Percentiles rank a stretch among this genome's conserved stretches.
phyloP scores from a whole-genome alignment of 2,797 vertebrate genomes.

The Cottoperca gobio region DNA sequence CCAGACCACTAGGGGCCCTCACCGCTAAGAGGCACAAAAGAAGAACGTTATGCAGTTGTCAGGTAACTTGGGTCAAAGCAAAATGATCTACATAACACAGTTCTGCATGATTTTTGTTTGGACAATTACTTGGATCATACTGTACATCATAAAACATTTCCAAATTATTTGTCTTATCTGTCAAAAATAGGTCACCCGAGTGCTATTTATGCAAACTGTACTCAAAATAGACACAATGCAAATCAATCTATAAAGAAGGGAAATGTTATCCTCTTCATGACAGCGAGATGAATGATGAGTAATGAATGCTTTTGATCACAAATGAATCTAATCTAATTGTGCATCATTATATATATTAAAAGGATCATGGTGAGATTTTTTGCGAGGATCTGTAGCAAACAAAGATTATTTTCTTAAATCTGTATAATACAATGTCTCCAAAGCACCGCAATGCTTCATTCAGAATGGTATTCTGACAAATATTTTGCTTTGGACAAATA shows the following conservation, averaged over 20 bases:
- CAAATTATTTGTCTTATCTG: too few species aligned
- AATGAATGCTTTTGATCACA: neutral
- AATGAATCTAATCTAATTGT: too few species aligned
- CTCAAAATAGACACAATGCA: neutral
- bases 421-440: too few species aligned
- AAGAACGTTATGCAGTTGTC: neutral
- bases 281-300: neutral
- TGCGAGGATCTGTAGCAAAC: too few species aligned
- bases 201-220: neutral
- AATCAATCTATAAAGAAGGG: too few species aligned
- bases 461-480: too few species aligned
- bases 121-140: neutral
- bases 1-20: slow-evolving; percentile 81
- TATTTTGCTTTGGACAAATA: too few species aligned
- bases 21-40: slow-evolving; percentile 77
- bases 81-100: neutral
- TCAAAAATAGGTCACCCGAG: neutral
- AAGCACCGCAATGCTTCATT: too few species aligned
- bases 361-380: too few species aligned
- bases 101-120: neutral
- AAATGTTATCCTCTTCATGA: neutral
- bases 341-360: too few species aligned
- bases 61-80: neutral
- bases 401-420: too few species aligned
- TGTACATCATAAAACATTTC: neutral